Conservation (phyloP, 2,113 vertebrate genomes). For the Chelonoidis abingdonii region DNA sequence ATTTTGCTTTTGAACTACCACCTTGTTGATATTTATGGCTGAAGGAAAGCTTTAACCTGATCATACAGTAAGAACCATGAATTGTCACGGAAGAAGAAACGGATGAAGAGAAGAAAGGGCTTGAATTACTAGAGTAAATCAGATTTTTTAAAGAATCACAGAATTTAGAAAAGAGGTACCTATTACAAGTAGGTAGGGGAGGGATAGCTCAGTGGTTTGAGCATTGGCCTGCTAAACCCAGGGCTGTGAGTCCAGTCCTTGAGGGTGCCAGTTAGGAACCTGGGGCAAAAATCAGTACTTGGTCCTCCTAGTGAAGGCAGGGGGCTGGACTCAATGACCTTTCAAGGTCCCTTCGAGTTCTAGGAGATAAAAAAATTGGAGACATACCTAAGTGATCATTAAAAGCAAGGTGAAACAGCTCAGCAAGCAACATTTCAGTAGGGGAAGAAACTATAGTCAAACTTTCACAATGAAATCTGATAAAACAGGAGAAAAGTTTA, state of each 20-base stretch:
- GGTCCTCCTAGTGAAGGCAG: too few relatives aligned
- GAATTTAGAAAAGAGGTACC: background rate
- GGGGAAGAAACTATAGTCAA: too few relatives aligned
- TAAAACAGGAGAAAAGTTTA: background rate
- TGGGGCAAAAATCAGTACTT: too few relatives aligned
- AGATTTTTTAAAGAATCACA: background rate
- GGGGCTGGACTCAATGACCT: too few relatives aligned
- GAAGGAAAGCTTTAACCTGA: background rate
- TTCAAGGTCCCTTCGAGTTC: too few relatives aligned
- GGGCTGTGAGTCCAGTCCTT: too few relatives aligned
- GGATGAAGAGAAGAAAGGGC: background rate
- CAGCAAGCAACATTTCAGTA: background rate
- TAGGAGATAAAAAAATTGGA: too few relatives aligned
- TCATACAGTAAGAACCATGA: background rate
- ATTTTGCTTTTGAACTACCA: background rate
- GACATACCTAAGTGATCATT: too few relatives aligned
- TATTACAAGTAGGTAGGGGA: too few relatives aligned
- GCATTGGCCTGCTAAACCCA: too few relatives aligned
- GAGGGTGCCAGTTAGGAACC: too few relatives aligned
- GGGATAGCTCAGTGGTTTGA: too few relatives aligned
- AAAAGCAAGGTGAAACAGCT: background rate
- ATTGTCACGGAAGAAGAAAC: background rate
- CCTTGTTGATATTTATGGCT: background rate
- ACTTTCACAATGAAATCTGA: background rate
- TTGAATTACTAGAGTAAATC: background rate